phyloP scores from a whole-genome alignment of 2,888 invertebrate genomes.

The Aquatica leii region DNA sequence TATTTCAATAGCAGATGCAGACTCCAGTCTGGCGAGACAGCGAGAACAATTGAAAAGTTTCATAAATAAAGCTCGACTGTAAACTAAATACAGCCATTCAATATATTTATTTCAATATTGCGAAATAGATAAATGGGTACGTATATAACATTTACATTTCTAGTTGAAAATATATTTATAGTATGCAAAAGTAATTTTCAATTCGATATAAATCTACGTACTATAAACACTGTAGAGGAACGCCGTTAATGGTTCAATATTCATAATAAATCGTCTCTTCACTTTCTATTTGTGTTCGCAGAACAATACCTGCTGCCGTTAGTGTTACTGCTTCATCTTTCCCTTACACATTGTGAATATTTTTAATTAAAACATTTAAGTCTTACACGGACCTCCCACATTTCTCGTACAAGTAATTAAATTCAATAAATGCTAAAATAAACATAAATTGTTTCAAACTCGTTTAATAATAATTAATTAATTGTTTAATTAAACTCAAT shows the following conservation, averaged over 20 bases:
- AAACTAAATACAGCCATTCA: slow-evolving; percentile 46
- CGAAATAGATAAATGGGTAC: slow-evolving; percentile 44
- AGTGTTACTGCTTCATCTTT: too few species aligned
- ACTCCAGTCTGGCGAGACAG: slow-evolving; percentile 44
- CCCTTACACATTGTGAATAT: slow-evolving; percentile 3
- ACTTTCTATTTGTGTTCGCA: slow-evolving; percentile 24
- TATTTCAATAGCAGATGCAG: slow-evolving; percentile 48
- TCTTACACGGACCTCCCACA: slow-evolving; percentile 10
- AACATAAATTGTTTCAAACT: slow-evolving; percentile 11
- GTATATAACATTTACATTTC: slow-evolving; percentile 41
- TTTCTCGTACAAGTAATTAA: slow-evolving; percentile 13
- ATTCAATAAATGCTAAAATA: slow-evolving; percentile 14
- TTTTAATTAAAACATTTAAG: slow-evolving; percentile 12
- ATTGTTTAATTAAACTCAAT: slow-evolving; percentile 14
- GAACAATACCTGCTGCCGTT: slow-evolving; percentile 1
- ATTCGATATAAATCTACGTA: slow-evolving; percentile 48
- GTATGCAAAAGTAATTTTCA: slow-evolving; percentile 48
- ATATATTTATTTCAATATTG: slow-evolving; percentile 48
- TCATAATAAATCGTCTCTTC: slow-evolving; percentile 38
- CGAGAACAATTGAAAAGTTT: slow-evolving; percentile 48
- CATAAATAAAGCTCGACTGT: slow-evolving; percentile 46
- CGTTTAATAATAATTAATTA: slow-evolving; percentile 13
- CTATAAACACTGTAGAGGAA: slow-evolving; percentile 42
- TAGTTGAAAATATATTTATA: slow-evolving; percentile 44
- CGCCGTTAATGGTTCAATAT: slow-evolving; percentile 42